These are phyloP conservation scores for Drosophila parvula DNA, from an alignment of 1,140 invertebrate genomes.

Conservation along the genomic window DNA sequence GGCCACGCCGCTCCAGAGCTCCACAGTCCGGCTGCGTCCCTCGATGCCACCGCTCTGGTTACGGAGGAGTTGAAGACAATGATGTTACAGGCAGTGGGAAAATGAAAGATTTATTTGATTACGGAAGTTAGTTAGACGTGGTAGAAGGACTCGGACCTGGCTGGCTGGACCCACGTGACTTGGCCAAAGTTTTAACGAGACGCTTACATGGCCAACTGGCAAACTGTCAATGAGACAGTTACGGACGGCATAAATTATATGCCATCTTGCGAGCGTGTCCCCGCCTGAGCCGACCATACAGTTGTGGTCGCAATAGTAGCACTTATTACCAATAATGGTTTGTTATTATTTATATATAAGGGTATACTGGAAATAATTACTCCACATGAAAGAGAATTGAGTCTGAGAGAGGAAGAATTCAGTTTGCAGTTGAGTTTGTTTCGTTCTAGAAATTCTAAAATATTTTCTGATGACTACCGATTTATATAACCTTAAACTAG, in stretches of 20 bases:
- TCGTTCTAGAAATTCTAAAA: background rate
- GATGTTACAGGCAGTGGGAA: constrained; percentile 21
- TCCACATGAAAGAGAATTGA: background rate
- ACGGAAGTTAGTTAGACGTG: constrained; percentile 60
- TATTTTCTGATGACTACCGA: background rate
- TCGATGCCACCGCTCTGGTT: constrained; percentile 66
- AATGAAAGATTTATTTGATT: constrained; percentile 53
- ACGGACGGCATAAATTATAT: constrained; percentile 62
- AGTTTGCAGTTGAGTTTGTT: no score
- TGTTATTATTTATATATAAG: background rate
- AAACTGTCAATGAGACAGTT: constrained; percentile 64
- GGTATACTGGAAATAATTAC: no score
- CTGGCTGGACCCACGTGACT: constrained; percentile 43
- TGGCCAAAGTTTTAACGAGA: constrained; percentile 50
- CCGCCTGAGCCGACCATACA: background rate
- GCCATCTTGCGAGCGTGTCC: constrained; percentile 29
- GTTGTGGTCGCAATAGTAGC: background rate
- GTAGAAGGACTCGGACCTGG: constrained; percentile 2
- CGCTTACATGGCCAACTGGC: constrained; percentile 56
- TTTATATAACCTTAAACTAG: background rate
- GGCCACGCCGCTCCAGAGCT: constrained; percentile 74
- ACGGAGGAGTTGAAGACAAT: constrained; percentile 15
- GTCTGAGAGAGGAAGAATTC: no score
- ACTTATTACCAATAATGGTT: background rate
- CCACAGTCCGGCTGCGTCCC: constrained; percentile 68